Evolutionary conservation across 1,140 invertebrate genomes (phyloP).

Genomic region (Lasaia peninsularis): DNA sequence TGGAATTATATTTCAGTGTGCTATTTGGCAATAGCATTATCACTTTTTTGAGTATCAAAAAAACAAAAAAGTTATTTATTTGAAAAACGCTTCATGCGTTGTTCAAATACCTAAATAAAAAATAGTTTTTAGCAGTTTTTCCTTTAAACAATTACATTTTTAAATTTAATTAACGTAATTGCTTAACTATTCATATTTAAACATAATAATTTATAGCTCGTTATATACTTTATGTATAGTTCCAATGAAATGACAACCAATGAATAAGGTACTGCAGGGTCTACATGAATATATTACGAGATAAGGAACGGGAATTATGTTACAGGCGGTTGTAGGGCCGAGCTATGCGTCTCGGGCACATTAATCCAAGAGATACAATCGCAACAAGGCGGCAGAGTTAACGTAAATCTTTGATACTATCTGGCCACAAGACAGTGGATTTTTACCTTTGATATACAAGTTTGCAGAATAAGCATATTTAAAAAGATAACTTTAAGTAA

Average conservation of each 20-base stretch:
- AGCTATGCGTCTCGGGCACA: constrained; percentile 39
- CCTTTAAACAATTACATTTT: no score
- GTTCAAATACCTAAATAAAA: no score
- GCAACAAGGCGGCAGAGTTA: constrained; percentile 47
- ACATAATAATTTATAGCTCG: neutral
- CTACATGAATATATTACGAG: constrained; percentile 41
- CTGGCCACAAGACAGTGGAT: constrained; percentile 1
- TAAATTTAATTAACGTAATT: no score
- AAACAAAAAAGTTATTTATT: no score
- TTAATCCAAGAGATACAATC: constrained; percentile 70
- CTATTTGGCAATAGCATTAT: no score
- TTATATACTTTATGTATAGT: constrained; percentile 5
- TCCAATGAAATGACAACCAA: constrained; percentile 7
- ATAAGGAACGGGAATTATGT: constrained; percentile 50
- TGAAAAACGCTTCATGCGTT: no score
- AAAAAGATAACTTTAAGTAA: no score
- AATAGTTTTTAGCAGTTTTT: no score
- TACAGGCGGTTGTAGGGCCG: constrained; percentile 41
- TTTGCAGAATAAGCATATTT: constrained; percentile 1
- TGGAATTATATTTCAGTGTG: no score
- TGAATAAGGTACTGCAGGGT: constrained; percentile 17
- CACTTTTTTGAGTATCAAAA: no score
- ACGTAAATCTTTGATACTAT: constrained; percentile 13
- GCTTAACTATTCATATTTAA: no score
- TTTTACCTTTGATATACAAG: neutral